Percentiles rank a stretch among this genome's conserved stretches.
Conservation (phyloP, 2,888 invertebrate species). For the Hipparchia semele region DNA sequence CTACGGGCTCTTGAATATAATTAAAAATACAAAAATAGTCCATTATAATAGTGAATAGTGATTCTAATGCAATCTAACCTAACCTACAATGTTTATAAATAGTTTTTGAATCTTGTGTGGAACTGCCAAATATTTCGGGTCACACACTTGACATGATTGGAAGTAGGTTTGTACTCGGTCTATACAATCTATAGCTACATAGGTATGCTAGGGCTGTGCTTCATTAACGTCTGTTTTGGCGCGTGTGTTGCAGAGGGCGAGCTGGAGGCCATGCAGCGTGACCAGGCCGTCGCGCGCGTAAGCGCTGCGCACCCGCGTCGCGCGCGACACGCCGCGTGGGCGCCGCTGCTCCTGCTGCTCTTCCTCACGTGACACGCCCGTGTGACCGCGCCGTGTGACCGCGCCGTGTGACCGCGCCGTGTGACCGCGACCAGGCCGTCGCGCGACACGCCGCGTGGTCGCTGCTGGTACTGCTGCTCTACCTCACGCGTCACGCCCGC, state of each 20-base stretch:
- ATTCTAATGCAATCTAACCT: too few species aligned
- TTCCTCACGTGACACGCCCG: constrained; percentile 34
- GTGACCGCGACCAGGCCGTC: background rate
- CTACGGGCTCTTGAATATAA: too few species aligned
- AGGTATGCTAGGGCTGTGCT: too few species aligned
- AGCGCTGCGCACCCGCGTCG: constrained; percentile 27
- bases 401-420: background rate
- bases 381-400: background rate
- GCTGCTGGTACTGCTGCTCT: constrained; percentile 19
- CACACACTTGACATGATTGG: too few species aligned
- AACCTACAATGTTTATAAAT: too few species aligned
- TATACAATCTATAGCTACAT: too few species aligned
- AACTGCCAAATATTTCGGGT: too few species aligned
- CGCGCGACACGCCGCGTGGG: constrained; percentile 15
- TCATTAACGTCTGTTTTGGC: too few species aligned
- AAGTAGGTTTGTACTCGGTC: too few species aligned
- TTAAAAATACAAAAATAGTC: too few species aligned
- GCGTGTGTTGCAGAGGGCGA: constrained; percentile 61
- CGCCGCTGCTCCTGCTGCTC: constrained; percentile 21
- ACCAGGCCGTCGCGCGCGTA: constrained; percentile 58
- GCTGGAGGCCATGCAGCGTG: constrained; percentile 87
- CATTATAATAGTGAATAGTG: too few species aligned
- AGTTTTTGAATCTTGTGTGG: too few species aligned
- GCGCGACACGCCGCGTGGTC: background rate
- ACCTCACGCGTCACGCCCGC: constrained; percentile 33